Conservation (phyloP, 1,140 invertebrate genomes). For the Brachionus asplanchnoidis region DNA sequence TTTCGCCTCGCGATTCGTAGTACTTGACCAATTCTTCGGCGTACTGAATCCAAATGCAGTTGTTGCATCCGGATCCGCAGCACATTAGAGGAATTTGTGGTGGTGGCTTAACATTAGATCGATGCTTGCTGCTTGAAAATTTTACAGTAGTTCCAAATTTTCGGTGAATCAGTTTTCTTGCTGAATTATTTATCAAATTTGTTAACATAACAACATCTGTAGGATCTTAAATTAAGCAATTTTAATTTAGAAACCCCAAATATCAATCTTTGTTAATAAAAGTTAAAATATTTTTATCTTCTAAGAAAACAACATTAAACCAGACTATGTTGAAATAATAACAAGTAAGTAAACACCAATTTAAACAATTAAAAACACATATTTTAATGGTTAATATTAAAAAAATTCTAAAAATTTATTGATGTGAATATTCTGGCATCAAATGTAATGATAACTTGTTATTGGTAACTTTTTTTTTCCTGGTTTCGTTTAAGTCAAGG, state of each 20-base stretch:
- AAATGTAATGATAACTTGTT: too few species aligned
- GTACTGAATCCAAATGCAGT: conserved; percentile 34
- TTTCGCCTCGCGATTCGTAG: neutral
- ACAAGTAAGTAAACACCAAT: neutral
- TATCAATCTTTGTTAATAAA: neutral
- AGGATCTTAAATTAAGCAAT: neutral
- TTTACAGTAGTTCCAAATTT: neutral
- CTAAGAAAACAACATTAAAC: too few species aligned
- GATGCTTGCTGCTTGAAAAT: neutral
- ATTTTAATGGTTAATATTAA: neutral
- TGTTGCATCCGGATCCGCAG: conserved; percentile 19
- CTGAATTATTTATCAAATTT: neutral
- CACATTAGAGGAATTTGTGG: conserved; percentile 27
- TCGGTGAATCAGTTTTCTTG: neutral
- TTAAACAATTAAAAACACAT: neutral
- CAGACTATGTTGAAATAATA: too few species aligned
- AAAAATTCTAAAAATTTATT: neutral
- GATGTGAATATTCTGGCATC: too few species aligned
- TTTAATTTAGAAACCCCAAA: neutral
- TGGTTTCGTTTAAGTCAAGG: too few species aligned
- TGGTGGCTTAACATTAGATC: neutral
- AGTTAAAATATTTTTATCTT: neutral
- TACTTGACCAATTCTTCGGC: conserved; percentile 15
- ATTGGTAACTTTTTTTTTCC: too few species aligned
- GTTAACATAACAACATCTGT: neutral